Base-by-base conservation (phyloP, 1,140 invertebrate species). In the Anastrepha ludens region DNA sequence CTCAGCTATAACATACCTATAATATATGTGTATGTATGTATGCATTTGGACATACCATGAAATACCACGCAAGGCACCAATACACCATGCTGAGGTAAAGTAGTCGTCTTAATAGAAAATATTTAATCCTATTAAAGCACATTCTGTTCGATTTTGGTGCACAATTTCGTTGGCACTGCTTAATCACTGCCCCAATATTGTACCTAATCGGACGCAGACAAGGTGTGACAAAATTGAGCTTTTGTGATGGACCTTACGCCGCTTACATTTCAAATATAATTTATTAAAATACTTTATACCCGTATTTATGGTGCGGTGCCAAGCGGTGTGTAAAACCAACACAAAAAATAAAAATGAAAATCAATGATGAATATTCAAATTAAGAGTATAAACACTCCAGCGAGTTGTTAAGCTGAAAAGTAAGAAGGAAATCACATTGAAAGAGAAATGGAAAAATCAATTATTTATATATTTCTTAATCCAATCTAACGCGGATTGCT, bases 61-160 rank as follows among this genome's bases (percentile, higher is more conserved):
- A 55, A 55, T 55, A 11, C 11, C 50, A 55, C 6, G 50, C 50
- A 6, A 55, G 6, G 11, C 6, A 55, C 50, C 6, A 55, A 55
- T 55, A 44, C 17, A 9, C 67, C 67, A 44, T 44, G n/a, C 67
- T 41, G 67, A 17, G 8, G 9, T n/a, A 55, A n/a, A 41, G 8
- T 29, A 55, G 50, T 81, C 47, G 74, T 81, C 44, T 55, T 81
- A 81, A 81, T 81, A 55, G 17, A 6, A 81, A 81, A 81, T 81
- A 81, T 81, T 81, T 81, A 81, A 81, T 81, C 74, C 74, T 81
- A 81, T 81, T 81, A 81, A 81, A 81, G n/a, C 47, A 17, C n/a
- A 55, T 20, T 55, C 47, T 29, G 55, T 81, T 50, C 6, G 74
- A 81, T 55, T 81, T 29, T 81, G n/a, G 74, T 29, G 74, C 74